These are phyloP conservation scores for Heteromyza rotundicornis DNA, from an alignment of 2,888 invertebrate genomes.

Conservation along the genomic window DNA sequence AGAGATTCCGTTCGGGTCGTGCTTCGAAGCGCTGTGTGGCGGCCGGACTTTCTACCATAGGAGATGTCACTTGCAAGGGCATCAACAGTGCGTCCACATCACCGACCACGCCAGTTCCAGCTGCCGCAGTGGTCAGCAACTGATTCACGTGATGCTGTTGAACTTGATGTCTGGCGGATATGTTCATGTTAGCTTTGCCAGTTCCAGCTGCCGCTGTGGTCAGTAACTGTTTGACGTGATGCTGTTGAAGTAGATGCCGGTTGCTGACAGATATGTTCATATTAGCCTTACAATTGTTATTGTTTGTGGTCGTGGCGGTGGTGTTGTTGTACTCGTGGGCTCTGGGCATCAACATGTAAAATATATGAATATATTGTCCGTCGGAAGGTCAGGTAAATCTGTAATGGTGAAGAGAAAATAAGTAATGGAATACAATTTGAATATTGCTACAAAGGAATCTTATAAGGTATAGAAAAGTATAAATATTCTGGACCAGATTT, in stretches of 20 bases:
- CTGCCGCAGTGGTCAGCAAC: constrained; percentile 43
- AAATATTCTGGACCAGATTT: no score
- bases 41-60: constrained; percentile 7
- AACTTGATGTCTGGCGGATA: constrained; percentile 22
- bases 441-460: no score
- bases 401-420: no score
- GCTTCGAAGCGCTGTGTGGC: constrained; percentile 12
- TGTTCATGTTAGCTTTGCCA: constrained; percentile 25
- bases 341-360: constrained; percentile 47
- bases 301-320: constrained; percentile 20
- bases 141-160: constrained; percentile 37
- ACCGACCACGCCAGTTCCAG: constrained; percentile 41
- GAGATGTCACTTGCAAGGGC: constrained; percentile 38
- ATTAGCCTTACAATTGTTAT: constrained; percentile 17
- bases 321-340: constrained; percentile 28
- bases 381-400: no score
- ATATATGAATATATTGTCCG: not conserved
- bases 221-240: constrained; percentile 41
- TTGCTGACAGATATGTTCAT: constrained; percentile 19
- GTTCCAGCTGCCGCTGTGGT: constrained; percentile 43
- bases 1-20: constrained; percentile 58
- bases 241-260: constrained; percentile 24
- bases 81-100: constrained; percentile 50
- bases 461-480: no score
- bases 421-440: no score